Evolutionary conservation across 2,113 vertebrate species (phyloP), one percentile per base, ranked within the genome.

Genomic region (Tapirus terrestris): DNA sequence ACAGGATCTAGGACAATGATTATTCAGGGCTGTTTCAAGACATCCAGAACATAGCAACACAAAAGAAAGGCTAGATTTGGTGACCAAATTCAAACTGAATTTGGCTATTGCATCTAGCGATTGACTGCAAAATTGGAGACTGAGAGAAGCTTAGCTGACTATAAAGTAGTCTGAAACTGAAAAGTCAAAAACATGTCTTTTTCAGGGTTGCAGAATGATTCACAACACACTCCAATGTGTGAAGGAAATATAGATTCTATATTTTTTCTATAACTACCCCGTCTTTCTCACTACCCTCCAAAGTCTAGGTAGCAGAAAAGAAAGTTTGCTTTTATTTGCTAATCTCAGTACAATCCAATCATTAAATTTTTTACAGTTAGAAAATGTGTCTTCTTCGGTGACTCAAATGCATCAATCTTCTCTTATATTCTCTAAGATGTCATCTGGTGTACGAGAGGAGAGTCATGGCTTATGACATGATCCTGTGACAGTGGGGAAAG

Each of bases 71-170:
- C 48, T 29, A 12, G 48, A 82, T 76, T 27, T 45, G 9, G 51
- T 91, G 65, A 31, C 43, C 88, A 83, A 96, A 53, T 65, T 72
- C 25, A 68, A 80, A 36, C 84, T 70, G 63, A 80, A 63, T 31
- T 93, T 77, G 72, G 53, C 89, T 39, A 89, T 31, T 75, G 25
- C 23, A 65, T 83, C 56, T 79, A 89, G 33, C 88, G 97, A 72
- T 58, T 90, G 51, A 79, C n/a, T 20, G 10, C 3, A 65, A 84
- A 88, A 75, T 61, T 68, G 9, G 31, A 96, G 39, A 36, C 17
- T 27, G 21, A 93, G 17, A 86, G 33, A 92, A 67, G 2, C 9
- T 65, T 20, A 89, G 20, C 27, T 48, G 58, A 80, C 18, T 60
- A 84, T 92, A 61, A 88, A 80, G 23, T 11, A n/a, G 0, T 53